phyloP scores from a whole-genome alignment of 2,888 invertebrate species.

The Calliphora vomitoria region DNA sequence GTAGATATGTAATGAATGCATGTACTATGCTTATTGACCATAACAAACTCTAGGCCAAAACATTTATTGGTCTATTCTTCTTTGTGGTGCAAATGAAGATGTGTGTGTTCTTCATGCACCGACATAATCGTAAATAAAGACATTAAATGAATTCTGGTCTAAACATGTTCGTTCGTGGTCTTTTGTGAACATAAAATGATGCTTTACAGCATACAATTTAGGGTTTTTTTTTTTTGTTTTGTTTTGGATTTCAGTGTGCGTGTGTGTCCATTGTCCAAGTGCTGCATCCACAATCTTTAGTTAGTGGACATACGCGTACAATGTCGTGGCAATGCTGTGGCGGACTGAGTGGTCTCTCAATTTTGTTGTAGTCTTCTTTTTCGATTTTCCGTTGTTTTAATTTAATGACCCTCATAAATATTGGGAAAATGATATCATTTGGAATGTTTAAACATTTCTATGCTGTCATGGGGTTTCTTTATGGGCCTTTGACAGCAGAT shows the following conservation, averaged over 20 bases:
- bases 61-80: conserved; percentile 61
- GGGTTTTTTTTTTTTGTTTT: background rate
- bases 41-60: conserved; percentile 55
- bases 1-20: background rate
- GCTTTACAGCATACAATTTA: conserved; percentile 40
- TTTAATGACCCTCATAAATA: conserved; percentile 71
- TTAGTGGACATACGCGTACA: conserved; percentile 2
- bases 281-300: background rate
- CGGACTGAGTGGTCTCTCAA: conserved; percentile 25
- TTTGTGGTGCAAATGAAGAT: conserved; percentile 55
- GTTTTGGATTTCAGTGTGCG: background rate
- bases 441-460: conserved; percentile 27
- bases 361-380: conserved; percentile 40
- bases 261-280: conserved; percentile 21
- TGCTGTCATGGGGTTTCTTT: conserved; percentile 49
- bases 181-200: conserved; percentile 58
- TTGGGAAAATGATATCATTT: conserved; percentile 66
- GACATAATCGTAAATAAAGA: conserved; percentile 64
- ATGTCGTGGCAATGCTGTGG: background rate
- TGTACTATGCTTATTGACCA: conserved; percentile 32
- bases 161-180: conserved; percentile 33
- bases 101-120: conserved; percentile 61
- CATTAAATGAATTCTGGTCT: conserved; percentile 63
- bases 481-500: conserved; percentile 65
- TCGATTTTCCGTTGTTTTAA: conserved; percentile 50